Base-by-base conservation (phyloP, 2,113 vertebrate species). In the Semicossyphus pulcher region DNA sequence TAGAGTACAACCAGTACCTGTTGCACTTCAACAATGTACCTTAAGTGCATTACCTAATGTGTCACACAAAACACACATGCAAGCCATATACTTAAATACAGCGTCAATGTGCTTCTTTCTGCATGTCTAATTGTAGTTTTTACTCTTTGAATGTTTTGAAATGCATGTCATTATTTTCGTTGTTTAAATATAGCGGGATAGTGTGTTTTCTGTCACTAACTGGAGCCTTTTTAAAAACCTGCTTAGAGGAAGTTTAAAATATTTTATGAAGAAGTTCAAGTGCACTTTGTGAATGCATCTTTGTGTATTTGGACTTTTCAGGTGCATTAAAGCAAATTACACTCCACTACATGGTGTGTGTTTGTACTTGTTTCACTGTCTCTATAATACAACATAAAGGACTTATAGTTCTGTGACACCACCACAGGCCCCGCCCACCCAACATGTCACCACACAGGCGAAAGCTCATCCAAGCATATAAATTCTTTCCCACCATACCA, bases 401-500 rank as follows among this genome's bases (percentile, higher is more conserved):
- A 34, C 44, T 26, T 51, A 12, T 23, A 18, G 12, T 32, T 62
- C 20, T 25, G 12, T 15, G 8, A 59, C 47, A 56, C 21, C n/a
- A 29, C 44, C n/a, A 16, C 5, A 56, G 29, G 57, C 65, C 14
- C 45, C 44, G 12, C 48, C n/a, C 20, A 20, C 7, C n/a, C 47
- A 62, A 42, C 37, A 28, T 7, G 66, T 60, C 71, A 18, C 37
- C 23, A 14, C 32, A 10, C 15, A 65, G 53, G 52, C 28, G 66
- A 31, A 68, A 62, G 42, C 62, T 66, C 28, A 18, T 41, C 45
- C 36, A 57, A 39, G 54, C 47, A 41, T 7, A 42, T 21, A 14
- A 18, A 85, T 74, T 80, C 65, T 34, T 80, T 34, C 26, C 31
- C 29, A 65, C 45, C 32, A 51, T 12, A 54, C 44, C 65, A 57